These are phyloP conservation scores for Serinus canaria DNA, from an alignment of 2,113 vertebrate genomes.

Conservation along the genomic window DNA sequence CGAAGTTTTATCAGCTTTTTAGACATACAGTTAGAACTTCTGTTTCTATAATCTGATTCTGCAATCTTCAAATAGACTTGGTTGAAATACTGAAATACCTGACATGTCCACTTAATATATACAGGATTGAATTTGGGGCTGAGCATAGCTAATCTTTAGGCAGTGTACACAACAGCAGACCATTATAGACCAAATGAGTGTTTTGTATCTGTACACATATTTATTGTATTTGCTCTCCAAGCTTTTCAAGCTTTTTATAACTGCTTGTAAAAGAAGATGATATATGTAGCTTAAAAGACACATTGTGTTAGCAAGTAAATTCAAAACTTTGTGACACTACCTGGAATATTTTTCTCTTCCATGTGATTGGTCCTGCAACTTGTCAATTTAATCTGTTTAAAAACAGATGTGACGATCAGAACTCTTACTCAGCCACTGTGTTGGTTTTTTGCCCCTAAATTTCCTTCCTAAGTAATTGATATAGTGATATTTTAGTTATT, in stretches of 20 bases:
- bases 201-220: not conserved
- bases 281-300: not conserved
- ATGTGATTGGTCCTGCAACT: not conserved
- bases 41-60: not conserved
- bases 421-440: not conserved
- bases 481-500: not conserved
- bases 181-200: not conserved
- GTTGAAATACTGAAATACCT: not conserved
- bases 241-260: not conserved
- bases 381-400: not conserved
- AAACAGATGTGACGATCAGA: not conserved
- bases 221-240: not conserved
- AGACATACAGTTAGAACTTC: not conserved
- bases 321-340: not conserved
- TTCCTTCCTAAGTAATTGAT: not conserved
- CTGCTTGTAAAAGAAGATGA: not conserved
- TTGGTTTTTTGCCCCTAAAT: not conserved
- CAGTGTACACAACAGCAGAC: not conserved
- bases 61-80: not conserved
- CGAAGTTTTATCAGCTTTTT: not conserved
- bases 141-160: not conserved
- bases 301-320: not conserved
- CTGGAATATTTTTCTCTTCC: not conserved
- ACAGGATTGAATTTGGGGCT: not conserved
- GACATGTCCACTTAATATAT: not conserved